These are phyloP conservation scores for Stichopus horrens DNA, from an alignment of 53 echinoderm and acorn worm species.

Conservation along the genomic window DNA sequence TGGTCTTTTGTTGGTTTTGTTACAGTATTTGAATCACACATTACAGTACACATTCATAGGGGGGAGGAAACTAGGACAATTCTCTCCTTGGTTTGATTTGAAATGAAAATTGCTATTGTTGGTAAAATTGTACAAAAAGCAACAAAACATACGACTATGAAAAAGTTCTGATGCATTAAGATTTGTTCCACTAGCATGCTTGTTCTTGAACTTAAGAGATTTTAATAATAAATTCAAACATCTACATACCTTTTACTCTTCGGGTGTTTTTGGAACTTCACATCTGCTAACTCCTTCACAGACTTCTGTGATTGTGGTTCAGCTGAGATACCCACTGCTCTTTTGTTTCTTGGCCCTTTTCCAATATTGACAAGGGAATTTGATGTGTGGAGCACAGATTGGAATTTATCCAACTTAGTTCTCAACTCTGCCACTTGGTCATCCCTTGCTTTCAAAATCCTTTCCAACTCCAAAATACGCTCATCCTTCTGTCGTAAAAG, in stretches of 20 bases:
- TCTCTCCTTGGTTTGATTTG: too few relatives aligned
- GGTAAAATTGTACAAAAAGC: too few relatives aligned
- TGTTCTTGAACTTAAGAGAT: too few relatives aligned
- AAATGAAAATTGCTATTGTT: too few relatives aligned
- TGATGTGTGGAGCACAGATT: constrained; percentile 87
- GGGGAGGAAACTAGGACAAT: too few relatives aligned
- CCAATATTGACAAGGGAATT: constrained; percentile 80
- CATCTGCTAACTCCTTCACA: constrained; percentile 73
- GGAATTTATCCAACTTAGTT: constrained; percentile 92
- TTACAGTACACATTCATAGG: too few relatives aligned
- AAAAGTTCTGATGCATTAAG: too few relatives aligned
- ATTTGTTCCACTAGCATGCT: too few relatives aligned
- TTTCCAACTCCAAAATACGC: constrained; percentile 75
- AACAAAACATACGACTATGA: too few relatives aligned
- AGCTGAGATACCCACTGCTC: constrained; percentile 93
- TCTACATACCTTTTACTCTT: constrained; percentile 87
- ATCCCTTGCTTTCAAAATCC: constrained; percentile 64
- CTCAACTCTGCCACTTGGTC: constrained; percentile 85
- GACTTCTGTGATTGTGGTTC: constrained; percentile 87
- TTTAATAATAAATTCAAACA: background rate
- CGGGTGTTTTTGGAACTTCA: constrained; percentile 89
- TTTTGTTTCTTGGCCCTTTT: constrained; percentile 70
- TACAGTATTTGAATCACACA: too few relatives aligned
- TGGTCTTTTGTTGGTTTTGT: too few relatives aligned
- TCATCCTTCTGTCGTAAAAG: constrained; percentile 79